Percentiles rank a stretch among this genome's conserved stretches.
phyloP scores from a whole-genome alignment of 2,113 vertebrate genomes.

The Sitta europaea region DNA sequence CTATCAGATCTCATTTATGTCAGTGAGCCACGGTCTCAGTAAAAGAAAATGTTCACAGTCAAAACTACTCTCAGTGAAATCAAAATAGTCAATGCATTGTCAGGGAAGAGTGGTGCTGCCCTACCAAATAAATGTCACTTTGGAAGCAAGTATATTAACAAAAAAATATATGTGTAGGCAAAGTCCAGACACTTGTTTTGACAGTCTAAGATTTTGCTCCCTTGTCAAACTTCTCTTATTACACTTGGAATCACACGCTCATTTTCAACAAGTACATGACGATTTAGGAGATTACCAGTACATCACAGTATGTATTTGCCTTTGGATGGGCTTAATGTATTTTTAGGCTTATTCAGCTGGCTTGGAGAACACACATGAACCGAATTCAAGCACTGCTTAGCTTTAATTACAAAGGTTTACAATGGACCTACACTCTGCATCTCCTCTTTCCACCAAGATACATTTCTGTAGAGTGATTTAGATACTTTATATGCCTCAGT shows the following conservation, averaged over 20 bases:
- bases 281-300: neutral
- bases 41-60: neutral
- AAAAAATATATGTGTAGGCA: constrained; percentile 6
- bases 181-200: constrained; percentile 30
- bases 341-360: constrained; percentile 3
- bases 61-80: constrained; percentile 18
- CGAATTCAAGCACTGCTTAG: neutral
- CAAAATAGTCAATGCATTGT: constrained; percentile 22
- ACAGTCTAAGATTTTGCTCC: neutral
- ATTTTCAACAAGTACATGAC: neutral
- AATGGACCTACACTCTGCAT: neutral
- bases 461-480: constrained; percentile 10
- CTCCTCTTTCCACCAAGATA: neutral
- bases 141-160: constrained; percentile 15
- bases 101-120: neutral
- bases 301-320: neutral
- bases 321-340: neutral
- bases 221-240: neutral
- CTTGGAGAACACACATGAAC: neutral
- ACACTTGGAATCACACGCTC: neutral
- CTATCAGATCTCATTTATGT: constrained; percentile 10
- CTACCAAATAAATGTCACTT: constrained; percentile 26
- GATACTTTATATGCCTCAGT: neutral
- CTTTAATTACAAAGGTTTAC: constrained; percentile 24
- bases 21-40: neutral